A percentile compares a stretch with the other conserved stretches of the same genome.
Conservation (phyloP, 37 sponge, comb jelly and placozoan genomes). For the Cliona cf. orientalis region DNA sequence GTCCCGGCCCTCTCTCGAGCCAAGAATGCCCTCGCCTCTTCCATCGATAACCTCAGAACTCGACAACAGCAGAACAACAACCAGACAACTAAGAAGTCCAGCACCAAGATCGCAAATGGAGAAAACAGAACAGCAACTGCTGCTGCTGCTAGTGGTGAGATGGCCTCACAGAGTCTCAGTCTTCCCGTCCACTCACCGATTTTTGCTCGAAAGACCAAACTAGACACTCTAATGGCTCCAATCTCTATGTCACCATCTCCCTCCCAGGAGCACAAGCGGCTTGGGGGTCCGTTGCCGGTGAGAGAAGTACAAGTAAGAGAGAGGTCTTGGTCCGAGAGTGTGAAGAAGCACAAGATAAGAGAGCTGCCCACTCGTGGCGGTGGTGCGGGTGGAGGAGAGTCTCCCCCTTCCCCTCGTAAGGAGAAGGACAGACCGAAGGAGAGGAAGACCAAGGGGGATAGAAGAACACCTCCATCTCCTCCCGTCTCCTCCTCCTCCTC, state of each 20-base stretch:
- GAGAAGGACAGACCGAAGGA: neutral
- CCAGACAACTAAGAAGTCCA: neutral
- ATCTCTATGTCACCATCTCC: neutral
- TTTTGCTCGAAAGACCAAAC: conserved; percentile 23
- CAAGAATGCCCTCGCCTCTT: conserved; percentile 43
- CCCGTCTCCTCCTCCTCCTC: neutral
- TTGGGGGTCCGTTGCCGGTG: neutral
- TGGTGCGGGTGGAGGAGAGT: neutral
- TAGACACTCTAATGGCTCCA: conserved; percentile 33
- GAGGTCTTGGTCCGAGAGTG: neutral
- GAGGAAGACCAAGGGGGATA: neutral
- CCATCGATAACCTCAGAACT: conserved; percentile 52
- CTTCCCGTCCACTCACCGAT: neutral
- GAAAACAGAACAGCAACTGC: too few relatives aligned
- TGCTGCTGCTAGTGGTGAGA: too few relatives aligned
- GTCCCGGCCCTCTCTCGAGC: conserved; percentile 42
- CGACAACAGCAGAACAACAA: conserved; percentile 9
- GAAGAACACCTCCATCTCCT: neutral
- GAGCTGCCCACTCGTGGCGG: neutral
- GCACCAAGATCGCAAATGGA: neutral
- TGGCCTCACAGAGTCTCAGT: conserved; percentile 9
- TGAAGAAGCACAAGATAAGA: neutral
- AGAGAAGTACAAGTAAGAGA: neutral
- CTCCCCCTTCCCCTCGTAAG: neutral
- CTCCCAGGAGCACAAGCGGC: neutral